Percentiles rank a stretch among this genome's conserved stretches.
Conservation (phyloP, 1,140 invertebrate genomes). For the Drosophila grimshawi region DNA sequence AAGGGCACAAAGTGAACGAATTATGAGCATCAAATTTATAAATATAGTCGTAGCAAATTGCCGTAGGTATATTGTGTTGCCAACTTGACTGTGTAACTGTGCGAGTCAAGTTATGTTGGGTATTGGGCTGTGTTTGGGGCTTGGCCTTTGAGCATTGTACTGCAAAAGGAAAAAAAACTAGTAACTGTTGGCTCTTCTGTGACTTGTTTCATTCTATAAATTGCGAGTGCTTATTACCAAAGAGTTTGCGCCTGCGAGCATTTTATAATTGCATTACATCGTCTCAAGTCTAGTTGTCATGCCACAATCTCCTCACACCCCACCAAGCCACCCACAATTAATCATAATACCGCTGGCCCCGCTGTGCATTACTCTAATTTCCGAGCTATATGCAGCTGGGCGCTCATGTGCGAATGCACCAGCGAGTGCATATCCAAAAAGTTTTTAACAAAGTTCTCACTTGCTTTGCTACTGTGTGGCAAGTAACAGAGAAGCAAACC, state of each 20-base stretch:
- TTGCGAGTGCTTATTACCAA: conserved; percentile 71
- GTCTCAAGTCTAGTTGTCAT: conserved; percentile 35
- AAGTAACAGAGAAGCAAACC: not conserved
- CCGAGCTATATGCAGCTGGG: conserved; percentile 33
- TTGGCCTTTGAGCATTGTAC: not conserved
- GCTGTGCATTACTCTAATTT: conserved; percentile 43
- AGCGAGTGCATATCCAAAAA: conserved; percentile 69
- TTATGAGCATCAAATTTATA: conserved; percentile 65
- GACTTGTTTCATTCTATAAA: conserved; percentile 67
- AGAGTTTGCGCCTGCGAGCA: conserved; percentile 55
- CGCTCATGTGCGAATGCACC: conserved; percentile 77
- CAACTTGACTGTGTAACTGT: conserved; percentile 14
- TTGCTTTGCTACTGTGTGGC: conserved; percentile 21
- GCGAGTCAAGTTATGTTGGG: not conserved
- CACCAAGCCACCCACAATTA: not conserved
- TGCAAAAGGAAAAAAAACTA: conserved; percentile 4
- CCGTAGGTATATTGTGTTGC: conserved; percentile 47
- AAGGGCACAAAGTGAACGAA: conserved; percentile 72
- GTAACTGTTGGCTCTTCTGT: conserved; percentile 49
- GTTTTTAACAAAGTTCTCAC: conserved; percentile 60
- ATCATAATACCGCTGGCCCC: too few species aligned
- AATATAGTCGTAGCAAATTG: conserved; percentile 53
- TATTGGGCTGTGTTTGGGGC: too few species aligned
- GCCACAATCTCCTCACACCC: not conserved
- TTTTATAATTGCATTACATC: conserved; percentile 73